These are phyloP conservation scores for Criorhina ranunculi DNA, from an alignment of 2,888 invertebrate species.

Conservation along the genomic window DNA sequence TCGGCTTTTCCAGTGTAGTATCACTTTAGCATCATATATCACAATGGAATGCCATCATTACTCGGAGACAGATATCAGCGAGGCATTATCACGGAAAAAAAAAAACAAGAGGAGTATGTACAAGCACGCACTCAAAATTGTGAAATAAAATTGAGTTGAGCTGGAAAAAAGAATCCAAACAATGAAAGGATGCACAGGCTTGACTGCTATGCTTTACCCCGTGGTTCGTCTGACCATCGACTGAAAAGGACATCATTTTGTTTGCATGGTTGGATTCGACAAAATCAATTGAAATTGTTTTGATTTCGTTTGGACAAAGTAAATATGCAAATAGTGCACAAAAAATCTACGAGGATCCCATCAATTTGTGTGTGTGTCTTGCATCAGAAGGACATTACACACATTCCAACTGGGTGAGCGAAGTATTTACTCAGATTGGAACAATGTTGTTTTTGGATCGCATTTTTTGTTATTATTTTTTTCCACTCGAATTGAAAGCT, in stretches of 20 bases:
- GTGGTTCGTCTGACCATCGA: not conserved
- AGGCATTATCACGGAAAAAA: slow-evolving; percentile 41
- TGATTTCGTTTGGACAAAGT: slow-evolving; percentile 75
- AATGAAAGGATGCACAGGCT: slow-evolving; percentile 7
- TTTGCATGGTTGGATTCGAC: slow-evolving; percentile 67
- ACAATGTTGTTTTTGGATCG: slow-evolving; percentile 71
- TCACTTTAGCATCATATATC: slow-evolving; percentile 72
- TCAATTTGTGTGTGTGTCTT: slow-evolving; percentile 1
- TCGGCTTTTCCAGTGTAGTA: slow-evolving; percentile 69
- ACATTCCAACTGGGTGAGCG: not conserved
- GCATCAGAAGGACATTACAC: slow-evolving; percentile 48
- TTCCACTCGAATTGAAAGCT: slow-evolving; percentile 36
- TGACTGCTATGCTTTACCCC: too few relatives aligned
- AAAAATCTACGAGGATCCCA: slow-evolving; percentile 62
- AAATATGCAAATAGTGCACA: slow-evolving; percentile 76
- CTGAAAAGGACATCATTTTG: slow-evolving; percentile 73
- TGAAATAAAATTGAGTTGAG: slow-evolving; percentile 58
- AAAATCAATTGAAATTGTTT: slow-evolving; percentile 76
- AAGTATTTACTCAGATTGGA: slow-evolving; percentile 72
- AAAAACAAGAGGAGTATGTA: slow-evolving; percentile 3
- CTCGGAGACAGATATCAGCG: slow-evolving; percentile 68
- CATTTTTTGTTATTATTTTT: slow-evolving; percentile 35
- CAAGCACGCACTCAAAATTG: slow-evolving; percentile 65
- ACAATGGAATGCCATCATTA: slow-evolving; percentile 70
- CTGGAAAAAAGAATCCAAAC: slow-evolving; percentile 25